Conservation (phyloP, 2,797 vertebrate genomes). For the Pantherophis alleghaniensis region DNA sequence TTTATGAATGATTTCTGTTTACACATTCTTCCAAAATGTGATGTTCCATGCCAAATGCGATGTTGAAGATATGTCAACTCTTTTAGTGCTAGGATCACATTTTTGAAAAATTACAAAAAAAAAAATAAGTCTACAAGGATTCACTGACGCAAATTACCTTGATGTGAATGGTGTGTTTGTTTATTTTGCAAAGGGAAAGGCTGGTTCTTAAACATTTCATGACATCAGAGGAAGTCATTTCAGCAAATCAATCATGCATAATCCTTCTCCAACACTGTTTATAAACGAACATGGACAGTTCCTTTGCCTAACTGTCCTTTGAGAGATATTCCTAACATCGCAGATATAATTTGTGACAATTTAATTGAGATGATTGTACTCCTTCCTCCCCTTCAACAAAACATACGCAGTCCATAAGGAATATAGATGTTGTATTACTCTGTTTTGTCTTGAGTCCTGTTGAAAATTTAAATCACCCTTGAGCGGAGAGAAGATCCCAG, state of each 20-base stretch:
- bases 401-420: neutral
- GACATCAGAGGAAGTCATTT: slow-evolving; percentile 70
- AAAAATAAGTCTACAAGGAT: slow-evolving; percentile 56
- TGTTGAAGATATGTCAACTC: slow-evolving; percentile 39
- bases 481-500: neutral
- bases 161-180: slow-evolving; percentile 60
- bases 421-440: neutral
- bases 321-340: slow-evolving; percentile 61
- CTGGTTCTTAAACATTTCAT: slow-evolving; percentile 60
- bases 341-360: slow-evolving; percentile 47
- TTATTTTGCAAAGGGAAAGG: slow-evolving; percentile 67
- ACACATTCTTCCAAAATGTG: slow-evolving; percentile 32
- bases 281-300: slow-evolving; percentile 63
- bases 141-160: slow-evolving; percentile 58
- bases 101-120: slow-evolving; percentile 48
- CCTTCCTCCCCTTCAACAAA: neutral
- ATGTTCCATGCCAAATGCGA: slow-evolving; percentile 49
- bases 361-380: slow-evolving; percentile 13
- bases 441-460: neutral
- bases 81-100: slow-evolving; percentile 56
- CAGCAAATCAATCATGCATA: slow-evolving; percentile 57
- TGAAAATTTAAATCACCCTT: neutral
- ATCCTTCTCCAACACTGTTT: slow-evolving; percentile 61
- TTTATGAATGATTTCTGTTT: slow-evolving; percentile 21
- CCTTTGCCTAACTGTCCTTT: slow-evolving; percentile 69